phyloP scores from a whole-genome alignment of 1,140 invertebrate species.

The Cecropterus lyciades region DNA sequence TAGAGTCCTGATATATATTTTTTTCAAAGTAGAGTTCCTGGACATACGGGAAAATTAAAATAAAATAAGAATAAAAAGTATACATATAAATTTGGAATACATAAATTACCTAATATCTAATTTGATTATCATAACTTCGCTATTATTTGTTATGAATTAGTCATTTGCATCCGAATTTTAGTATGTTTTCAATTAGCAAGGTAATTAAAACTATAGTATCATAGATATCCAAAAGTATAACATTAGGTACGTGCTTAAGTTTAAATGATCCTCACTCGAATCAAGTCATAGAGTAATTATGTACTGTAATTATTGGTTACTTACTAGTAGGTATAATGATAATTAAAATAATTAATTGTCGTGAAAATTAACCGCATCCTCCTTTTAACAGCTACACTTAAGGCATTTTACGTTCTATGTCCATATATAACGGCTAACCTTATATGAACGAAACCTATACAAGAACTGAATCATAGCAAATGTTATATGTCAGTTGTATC shows the following conservation, averaged over 20 bases:
- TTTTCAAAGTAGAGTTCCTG: too few species aligned
- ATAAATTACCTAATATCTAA: too few species aligned
- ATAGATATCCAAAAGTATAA: too few species aligned
- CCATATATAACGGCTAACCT: background rate
- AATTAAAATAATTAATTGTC: conserved; percentile 5
- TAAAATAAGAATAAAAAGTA: too few species aligned
- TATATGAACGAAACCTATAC: background rate
- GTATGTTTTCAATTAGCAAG: too few species aligned
- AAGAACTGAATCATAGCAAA: conserved; percentile 12
- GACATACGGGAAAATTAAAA: too few species aligned
- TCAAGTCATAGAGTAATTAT: background rate
- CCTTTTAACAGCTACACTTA: conserved; percentile 3
- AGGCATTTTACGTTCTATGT: conserved; percentile 7
- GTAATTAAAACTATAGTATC: too few species aligned
- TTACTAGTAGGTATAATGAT: conserved; percentile 9
- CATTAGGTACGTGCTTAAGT: background rate
- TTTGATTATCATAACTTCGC: too few species aligned
- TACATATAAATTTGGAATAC: too few species aligned
- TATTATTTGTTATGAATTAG: too few species aligned
- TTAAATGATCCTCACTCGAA: background rate
- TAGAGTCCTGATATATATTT: too few species aligned
- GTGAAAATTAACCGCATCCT: conserved; percentile 14
- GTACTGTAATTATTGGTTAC: background rate
- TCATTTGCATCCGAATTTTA: too few species aligned
- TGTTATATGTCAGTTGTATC: conserved; percentile 1